phyloP scores from a whole-genome alignment of 2,113 vertebrate genomes.

The Lampris incognitus region DNA sequence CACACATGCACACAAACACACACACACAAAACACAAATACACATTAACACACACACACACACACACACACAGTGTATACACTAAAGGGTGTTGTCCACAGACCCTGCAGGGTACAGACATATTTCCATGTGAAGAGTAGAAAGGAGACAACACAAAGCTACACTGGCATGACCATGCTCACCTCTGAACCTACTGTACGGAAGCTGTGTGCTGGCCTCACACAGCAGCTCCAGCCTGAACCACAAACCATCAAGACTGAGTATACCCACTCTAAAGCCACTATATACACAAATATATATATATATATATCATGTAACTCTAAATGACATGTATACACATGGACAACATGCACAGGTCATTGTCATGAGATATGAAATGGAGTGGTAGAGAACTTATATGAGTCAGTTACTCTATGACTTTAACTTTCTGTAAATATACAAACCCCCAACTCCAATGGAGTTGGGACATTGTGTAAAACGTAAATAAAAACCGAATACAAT shows the following conservation, averaged over 20 bases:
- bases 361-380: conserved; percentile 27
- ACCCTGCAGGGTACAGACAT: conserved; percentile 43
- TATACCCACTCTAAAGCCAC: background rate
- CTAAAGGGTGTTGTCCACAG: too few relatives aligned
- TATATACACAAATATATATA: background rate
- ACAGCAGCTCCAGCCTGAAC: background rate
- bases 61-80: background rate
- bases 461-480: too few relatives aligned
- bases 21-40: too few relatives aligned
- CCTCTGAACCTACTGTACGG: conserved; percentile 16
- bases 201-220: background rate
- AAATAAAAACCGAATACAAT: too few relatives aligned
- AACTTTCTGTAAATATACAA: too few relatives aligned
- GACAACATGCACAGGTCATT: conserved; percentile 43
- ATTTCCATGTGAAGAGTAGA: conserved; percentile 6
- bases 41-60: background rate
- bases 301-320: background rate
- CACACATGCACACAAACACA: too few relatives aligned
- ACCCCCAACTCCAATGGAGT: too few relatives aligned
- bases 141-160: conserved; percentile 24
- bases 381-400: conserved; percentile 11
- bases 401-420: background rate
- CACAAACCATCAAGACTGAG: background rate
- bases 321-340: conserved; percentile 52
- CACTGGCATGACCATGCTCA: conserved; percentile 22